Conservation (phyloP, 2,888 invertebrate genomes). For the Encarsia formosa region DNA sequence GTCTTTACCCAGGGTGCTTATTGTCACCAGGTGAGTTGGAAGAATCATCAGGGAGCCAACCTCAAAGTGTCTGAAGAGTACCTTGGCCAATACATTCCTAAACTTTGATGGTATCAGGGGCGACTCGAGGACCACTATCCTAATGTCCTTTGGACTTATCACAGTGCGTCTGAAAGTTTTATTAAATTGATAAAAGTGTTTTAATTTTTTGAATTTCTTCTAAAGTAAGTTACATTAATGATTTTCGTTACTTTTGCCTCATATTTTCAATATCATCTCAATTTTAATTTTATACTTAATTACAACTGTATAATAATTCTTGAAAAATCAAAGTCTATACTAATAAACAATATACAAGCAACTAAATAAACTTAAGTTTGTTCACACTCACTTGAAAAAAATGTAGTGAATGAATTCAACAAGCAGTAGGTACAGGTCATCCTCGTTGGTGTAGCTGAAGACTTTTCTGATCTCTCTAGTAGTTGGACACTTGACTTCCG, state of each 20-base stretch:
- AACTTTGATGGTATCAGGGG: slow-evolving; percentile 76
- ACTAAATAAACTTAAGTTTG: not conserved
- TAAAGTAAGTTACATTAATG: too few relatives aligned
- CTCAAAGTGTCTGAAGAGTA: slow-evolving; percentile 90
- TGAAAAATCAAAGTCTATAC: too few relatives aligned
- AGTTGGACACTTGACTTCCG: slow-evolving; percentile 67
- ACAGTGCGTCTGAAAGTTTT: slow-evolving; percentile 71
- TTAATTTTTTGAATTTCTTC: too few relatives aligned
- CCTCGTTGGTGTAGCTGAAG: slow-evolving; percentile 60
- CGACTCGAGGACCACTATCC: slow-evolving; percentile 89
- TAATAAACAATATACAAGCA: not conserved
- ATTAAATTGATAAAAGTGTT: slow-evolving; percentile 8
- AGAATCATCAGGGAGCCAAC: slow-evolving; percentile 71
- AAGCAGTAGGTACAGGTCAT: slow-evolving; percentile 78
- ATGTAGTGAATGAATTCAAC: slow-evolving; percentile 83
- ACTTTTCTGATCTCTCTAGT: slow-evolving; percentile 61
- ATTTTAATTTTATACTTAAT: too few relatives aligned
- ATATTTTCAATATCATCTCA: too few relatives aligned
- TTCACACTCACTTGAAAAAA: slow-evolving; percentile 72
- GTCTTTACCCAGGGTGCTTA: slow-evolving; percentile 77
- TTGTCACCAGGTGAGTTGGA: slow-evolving; percentile 78
- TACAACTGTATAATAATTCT: too few relatives aligned
- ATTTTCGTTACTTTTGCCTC: too few relatives aligned
- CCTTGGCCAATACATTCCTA: slow-evolving; percentile 83
- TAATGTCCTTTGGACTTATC: slow-evolving; percentile 89